Conservation (phyloP, 35 echinoderm and acorn worm species). For the Heliocidaris tuberculata region DNA sequence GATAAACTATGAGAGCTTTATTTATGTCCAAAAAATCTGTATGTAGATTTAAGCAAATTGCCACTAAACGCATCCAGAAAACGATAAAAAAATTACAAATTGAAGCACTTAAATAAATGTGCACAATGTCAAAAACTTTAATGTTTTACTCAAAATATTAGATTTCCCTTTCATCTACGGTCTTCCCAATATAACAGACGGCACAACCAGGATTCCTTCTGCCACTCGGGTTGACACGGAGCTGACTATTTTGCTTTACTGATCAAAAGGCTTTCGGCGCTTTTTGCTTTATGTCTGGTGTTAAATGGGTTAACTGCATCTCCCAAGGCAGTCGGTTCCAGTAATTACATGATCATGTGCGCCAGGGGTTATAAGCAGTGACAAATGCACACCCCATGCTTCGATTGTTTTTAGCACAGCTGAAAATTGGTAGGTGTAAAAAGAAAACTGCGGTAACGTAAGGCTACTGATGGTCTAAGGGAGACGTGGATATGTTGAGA, state of each 20-base stretch:
- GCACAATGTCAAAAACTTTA: too few species aligned
- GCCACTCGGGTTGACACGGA: neutral
- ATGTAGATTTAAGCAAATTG: too few species aligned
- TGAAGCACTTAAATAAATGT: too few species aligned
- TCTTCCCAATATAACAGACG: neutral
- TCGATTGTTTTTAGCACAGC: neutral
- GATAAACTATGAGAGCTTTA: too few species aligned
- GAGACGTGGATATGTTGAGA: neutral
- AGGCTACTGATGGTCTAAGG: neutral
- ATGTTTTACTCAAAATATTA: neutral
- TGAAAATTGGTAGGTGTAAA: neutral
- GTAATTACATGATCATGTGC: slow-evolving; percentile 12
- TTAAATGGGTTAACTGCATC: neutral
- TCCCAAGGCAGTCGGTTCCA: neutral
- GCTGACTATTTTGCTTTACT: neutral
- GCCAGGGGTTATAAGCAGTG: neutral
- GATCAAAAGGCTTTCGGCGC: neutral
- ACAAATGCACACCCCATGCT: neutral
- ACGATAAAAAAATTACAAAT: too few species aligned
- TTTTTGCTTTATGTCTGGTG: neutral
- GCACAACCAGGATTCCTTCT: neutral
- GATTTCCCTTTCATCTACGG: neutral
- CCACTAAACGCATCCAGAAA: too few species aligned
- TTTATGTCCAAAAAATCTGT: too few species aligned
- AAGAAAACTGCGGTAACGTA: neutral